Conservation (phyloP, 30 jellyfish, hydroid and myxozoan genomes). For the Clytia hemisphaerica region DNA sequence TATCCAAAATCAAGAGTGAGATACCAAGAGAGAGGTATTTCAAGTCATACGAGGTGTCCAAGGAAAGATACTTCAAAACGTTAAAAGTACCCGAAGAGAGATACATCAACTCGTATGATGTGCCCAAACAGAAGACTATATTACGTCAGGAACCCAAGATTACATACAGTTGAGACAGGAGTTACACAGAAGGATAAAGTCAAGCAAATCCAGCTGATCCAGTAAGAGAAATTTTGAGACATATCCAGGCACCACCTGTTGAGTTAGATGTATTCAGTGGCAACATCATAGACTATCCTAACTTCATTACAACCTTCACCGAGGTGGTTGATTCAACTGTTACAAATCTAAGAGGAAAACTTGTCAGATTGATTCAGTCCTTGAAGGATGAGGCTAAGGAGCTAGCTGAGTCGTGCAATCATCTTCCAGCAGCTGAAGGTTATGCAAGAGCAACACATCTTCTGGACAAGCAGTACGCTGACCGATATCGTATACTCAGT, state of each 20-base stretch:
- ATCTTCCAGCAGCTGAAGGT: neutral
- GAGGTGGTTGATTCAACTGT: neutral
- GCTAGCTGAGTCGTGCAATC: neutral
- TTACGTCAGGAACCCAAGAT: neutral
- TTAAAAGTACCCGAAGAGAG: too few species aligned
- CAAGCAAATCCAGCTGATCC: neutral
- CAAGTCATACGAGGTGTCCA: too few species aligned
- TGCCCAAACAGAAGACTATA: too few species aligned
- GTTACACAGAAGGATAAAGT: neutral
- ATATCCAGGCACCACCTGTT: neutral
- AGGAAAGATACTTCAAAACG: too few species aligned
- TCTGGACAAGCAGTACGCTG: neutral
- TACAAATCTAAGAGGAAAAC: neutral
- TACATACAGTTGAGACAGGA: neutral
- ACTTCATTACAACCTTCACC: slow-evolving; percentile 3
- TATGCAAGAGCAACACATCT: neutral
- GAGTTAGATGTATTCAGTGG: neutral
- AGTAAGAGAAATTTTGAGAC: neutral
- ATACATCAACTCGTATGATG: too few species aligned
- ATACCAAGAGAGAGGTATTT: too few species aligned
- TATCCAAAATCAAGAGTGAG: too few species aligned
- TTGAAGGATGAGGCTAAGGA: slow-evolving; percentile 1
- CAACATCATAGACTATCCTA: slow-evolving; percentile 1
- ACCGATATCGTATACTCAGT: neutral
- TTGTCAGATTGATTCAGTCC: neutral